phyloP scores from a whole-genome alignment of 2,113 vertebrate species.

The Urocynchramus pylzowi region DNA sequence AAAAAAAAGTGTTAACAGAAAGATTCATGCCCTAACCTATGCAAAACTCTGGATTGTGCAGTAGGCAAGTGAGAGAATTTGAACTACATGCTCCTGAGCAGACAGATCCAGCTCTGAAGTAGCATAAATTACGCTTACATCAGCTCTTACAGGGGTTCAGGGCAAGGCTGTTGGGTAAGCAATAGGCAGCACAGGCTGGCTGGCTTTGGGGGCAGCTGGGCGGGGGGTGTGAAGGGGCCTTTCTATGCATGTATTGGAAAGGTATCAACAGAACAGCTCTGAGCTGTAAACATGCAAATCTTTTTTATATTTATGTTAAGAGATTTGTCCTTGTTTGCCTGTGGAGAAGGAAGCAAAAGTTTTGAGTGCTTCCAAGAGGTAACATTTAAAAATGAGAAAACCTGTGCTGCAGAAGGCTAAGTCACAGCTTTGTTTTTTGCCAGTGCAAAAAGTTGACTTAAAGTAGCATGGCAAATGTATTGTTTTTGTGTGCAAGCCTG shows the following conservation, averaged over 20 bases:
- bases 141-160: not conserved
- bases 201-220: accelerated
- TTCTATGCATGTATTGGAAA: not conserved
- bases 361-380: not conserved
- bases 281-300: not conserved
- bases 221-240: not conserved
- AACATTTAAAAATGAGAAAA: not conserved
- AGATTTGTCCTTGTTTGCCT: not conserved
- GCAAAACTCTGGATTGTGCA: not conserved
- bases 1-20: not conserved
- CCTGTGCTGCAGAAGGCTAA: not conserved
- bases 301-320: not conserved
- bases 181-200: not conserved
- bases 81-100: not conserved
- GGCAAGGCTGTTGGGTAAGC: not conserved
- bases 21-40: not conserved
- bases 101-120: not conserved
- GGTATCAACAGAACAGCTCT: not conserved
- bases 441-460: not conserved
- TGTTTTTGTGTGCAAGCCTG: not conserved
- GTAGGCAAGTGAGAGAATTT: not conserved
- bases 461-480: not conserved
- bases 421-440: not conserved
- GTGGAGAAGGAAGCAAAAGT: not conserved
- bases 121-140: not conserved